Conservation (phyloP, 92 coral and sea anemone genomes). For the Epizoanthus scotinus region DNA sequence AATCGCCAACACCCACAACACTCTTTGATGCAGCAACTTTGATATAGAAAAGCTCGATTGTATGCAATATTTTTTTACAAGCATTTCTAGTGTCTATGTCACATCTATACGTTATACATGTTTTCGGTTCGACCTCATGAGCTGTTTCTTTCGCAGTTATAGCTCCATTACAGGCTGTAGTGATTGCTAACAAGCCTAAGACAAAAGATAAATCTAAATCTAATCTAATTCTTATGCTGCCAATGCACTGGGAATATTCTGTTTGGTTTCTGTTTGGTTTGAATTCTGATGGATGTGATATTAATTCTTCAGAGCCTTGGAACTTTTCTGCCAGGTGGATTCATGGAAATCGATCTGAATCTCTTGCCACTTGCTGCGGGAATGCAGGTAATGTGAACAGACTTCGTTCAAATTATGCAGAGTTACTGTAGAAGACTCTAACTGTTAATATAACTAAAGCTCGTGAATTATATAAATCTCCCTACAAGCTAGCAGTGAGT, state of each 20-base stretch:
- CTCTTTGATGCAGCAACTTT: not conserved
- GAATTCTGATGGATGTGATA: not conserved
- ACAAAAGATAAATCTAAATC: too few relatives aligned
- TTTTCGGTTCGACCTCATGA: too few relatives aligned
- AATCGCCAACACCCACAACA: not conserved
- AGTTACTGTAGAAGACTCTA: not conserved
- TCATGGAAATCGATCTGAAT: slow-evolving; percentile 73
- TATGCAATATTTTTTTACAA: not conserved
- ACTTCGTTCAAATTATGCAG: not conserved
- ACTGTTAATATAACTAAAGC: not conserved
- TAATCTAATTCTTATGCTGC: too few relatives aligned
- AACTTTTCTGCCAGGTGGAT: slow-evolving; percentile 76
- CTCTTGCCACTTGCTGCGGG: slow-evolving; percentile 95
- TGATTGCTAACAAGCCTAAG: too few relatives aligned
- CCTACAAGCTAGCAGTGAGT: too few relatives aligned
- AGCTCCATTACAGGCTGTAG: too few relatives aligned
- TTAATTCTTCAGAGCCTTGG: slow-evolving; percentile 71
- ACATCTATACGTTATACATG: not conserved
- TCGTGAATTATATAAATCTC: too few relatives aligned
- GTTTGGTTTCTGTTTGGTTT: too few relatives aligned
- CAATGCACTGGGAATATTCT: too few relatives aligned
- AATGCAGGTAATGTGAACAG: slow-evolving; percentile 67
- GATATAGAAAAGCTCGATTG: not conserved
- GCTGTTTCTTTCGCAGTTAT: too few relatives aligned
- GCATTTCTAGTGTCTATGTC: not conserved